Evolutionary conservation across 64 coral and sea anemone genomes (phyloP).

Genomic region (Stichodactyla helianthus): DNA sequence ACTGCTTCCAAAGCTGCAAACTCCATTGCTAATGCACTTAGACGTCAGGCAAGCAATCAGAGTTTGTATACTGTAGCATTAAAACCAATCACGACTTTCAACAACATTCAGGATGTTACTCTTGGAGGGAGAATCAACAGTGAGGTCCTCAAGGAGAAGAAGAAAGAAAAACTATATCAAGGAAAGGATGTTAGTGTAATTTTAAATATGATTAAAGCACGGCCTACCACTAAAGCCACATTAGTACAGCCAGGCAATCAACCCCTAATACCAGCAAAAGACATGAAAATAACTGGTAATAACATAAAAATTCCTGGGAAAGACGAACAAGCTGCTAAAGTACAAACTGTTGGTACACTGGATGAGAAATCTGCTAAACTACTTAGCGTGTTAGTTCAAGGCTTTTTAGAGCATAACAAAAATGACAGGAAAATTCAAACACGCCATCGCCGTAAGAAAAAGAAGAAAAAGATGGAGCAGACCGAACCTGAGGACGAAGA

Average conservation of each 20-base stretch:
- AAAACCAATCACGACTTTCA: slow-evolving; percentile 11
- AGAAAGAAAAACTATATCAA: slow-evolving; percentile 2
- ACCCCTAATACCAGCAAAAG: neutral
- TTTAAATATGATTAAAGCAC: slow-evolving; percentile 3
- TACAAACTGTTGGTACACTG: slow-evolving; percentile 1
- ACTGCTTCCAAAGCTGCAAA: slow-evolving; percentile 11
- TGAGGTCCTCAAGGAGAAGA: slow-evolving; percentile 29
- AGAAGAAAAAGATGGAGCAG: slow-evolving; percentile 1
- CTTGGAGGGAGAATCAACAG: slow-evolving; percentile 20
- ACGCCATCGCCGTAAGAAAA: slow-evolving; percentile 1
- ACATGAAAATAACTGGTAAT: neutral
- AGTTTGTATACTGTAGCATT: neutral
- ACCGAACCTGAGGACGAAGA: neutral
- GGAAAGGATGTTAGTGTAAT: neutral
- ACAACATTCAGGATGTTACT: slow-evolving; percentile 4
- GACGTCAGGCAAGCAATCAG: neutral
- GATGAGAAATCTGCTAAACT: neutral
- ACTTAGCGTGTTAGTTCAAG: neutral
- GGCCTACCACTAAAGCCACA: neutral
- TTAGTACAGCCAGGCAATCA: neutral
- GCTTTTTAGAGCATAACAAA: slow-evolving; percentile 5
- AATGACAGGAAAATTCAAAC: neutral
- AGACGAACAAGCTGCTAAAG: neutral
- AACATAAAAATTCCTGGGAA: neutral
- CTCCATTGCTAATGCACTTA: slow-evolving; percentile 4